Conservation (phyloP, 2,797 vertebrate genomes). For the Poecilia gillii region DNA sequence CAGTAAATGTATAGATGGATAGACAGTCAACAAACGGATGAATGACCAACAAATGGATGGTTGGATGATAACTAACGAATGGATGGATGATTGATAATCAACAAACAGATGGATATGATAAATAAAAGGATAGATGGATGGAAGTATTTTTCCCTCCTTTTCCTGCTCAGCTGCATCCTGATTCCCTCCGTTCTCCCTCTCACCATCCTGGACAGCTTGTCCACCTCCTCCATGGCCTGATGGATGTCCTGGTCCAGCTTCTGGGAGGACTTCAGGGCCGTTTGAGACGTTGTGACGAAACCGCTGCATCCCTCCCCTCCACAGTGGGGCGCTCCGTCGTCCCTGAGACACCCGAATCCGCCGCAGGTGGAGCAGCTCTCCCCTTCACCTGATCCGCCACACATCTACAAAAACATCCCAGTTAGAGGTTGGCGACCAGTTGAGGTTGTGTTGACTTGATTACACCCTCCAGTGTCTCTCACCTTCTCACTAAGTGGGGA, state of each 20-base stretch:
- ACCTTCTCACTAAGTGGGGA: conserved; percentile 86
- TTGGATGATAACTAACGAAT: not conserved
- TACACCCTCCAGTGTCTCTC: conserved; percentile 11
- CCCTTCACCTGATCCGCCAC: conserved; percentile 81
- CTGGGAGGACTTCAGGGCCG: conserved; percentile 85
- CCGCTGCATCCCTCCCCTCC: conserved; percentile 89
- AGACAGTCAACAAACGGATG: not conserved
- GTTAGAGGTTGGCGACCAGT: not conserved
- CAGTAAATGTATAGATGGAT: no score
- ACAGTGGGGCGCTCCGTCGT: conserved; percentile 82
- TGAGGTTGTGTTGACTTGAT: not conserved
- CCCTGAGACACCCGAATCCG: conserved; percentile 82
- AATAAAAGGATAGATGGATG: not conserved
- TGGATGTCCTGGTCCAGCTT: conserved; percentile 89
- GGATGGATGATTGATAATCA: not conserved
- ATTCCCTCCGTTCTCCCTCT: conserved; percentile 14
- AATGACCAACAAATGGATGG: not conserved
- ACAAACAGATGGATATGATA: not conserved
- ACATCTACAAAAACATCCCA: conserved; percentile 77
- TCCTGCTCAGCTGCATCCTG: not conserved
- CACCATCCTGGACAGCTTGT: conserved; percentile 95
- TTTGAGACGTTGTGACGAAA: conserved; percentile 77
- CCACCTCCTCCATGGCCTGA: conserved; percentile 90
- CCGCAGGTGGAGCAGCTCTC: conserved; percentile 88
- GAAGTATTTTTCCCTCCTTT: not conserved